Conservation (phyloP, 1,140 invertebrate species). For the Archivesica marissinica region DNA sequence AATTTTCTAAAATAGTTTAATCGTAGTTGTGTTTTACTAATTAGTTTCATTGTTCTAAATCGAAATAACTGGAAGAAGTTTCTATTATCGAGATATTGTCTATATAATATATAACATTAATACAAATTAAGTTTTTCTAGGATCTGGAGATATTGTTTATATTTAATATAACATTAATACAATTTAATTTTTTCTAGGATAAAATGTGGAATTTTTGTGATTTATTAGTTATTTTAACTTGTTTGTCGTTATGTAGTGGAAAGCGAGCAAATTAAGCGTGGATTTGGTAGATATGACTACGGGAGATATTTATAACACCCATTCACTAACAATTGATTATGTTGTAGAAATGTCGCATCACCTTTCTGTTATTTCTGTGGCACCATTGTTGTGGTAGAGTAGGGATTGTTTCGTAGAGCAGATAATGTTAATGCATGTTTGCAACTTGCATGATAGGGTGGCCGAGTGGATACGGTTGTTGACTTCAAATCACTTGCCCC, state of each 20-base stretch:
- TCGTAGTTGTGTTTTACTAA: too few relatives aligned
- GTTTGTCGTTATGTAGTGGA: slow-evolving; percentile 18
- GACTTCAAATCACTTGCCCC: not conserved
- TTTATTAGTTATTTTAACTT: too few relatives aligned
- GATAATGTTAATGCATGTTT: not conserved
- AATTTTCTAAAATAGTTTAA: too few relatives aligned
- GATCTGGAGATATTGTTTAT: too few relatives aligned
- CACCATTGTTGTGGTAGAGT: not conserved
- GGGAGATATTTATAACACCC: not conserved
- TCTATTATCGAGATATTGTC: too few relatives aligned
- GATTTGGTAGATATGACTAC: not conserved
- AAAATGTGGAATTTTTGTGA: not conserved
- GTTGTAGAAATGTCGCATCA: not conserved
- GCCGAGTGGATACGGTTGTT: not conserved
- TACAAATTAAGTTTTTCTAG: too few relatives aligned
- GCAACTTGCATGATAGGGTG: too few relatives aligned
- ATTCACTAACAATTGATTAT: not conserved
- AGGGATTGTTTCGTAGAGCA: not conserved
- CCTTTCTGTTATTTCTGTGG: not conserved
- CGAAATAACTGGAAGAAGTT: too few relatives aligned
- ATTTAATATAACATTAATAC: too few relatives aligned
- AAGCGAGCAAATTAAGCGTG: not conserved
- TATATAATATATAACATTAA: too few relatives aligned
- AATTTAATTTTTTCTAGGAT: too few relatives aligned
- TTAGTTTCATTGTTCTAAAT: too few relatives aligned